Base-by-base conservation (phyloP, 2,888 invertebrate species). In the Ornithoptera priamus region DNA sequence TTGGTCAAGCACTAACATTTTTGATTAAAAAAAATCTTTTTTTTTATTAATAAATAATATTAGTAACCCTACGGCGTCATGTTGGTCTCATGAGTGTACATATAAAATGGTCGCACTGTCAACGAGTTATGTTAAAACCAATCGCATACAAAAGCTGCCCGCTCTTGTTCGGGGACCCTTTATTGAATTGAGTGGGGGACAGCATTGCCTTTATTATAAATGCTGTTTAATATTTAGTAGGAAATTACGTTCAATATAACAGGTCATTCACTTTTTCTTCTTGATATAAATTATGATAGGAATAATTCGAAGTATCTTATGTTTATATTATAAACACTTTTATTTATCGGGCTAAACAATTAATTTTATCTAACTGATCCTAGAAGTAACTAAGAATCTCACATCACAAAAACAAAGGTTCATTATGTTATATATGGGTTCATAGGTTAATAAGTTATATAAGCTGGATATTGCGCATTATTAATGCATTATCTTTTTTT, bases 61-160 rank as follows among this genome's bases (percentile, higher is more conserved):
- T 18, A 56, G 20, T 59, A 64, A 68, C 68, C 63, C 63, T 68
- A 59, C 22, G 36, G 3, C 10, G 36, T 18, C 50, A 15, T 63
- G 57, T 64, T 58, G 24, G 73, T 73, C 69, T 72, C 74, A 67
- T 74, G 75, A 77, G 79, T 76, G 80, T 73, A 79, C 80, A 74
- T 73, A 76, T 75, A 72, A 73, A 75, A 77, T 80, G 80, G 79
- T 74, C 76, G 72, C 67, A 71, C 71, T 76, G 76, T 81, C 79
- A 80, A 81, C 81, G 79, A 80, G 81, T 84, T 83, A 81, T 83
- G 84, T 83, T 69, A 80, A 83, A 85, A 82, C 76, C 78, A 78
- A 84, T 85, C 76, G 78, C 77, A 73, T 76, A 75, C 75, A 75
- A 80, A 78, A 78, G 76, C 76, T 78, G 77, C 75, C 75, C 74